Base-by-base conservation (phyloP, 37 sponge, comb jelly and placozoan genomes). In the Beroe ovata region DNA sequence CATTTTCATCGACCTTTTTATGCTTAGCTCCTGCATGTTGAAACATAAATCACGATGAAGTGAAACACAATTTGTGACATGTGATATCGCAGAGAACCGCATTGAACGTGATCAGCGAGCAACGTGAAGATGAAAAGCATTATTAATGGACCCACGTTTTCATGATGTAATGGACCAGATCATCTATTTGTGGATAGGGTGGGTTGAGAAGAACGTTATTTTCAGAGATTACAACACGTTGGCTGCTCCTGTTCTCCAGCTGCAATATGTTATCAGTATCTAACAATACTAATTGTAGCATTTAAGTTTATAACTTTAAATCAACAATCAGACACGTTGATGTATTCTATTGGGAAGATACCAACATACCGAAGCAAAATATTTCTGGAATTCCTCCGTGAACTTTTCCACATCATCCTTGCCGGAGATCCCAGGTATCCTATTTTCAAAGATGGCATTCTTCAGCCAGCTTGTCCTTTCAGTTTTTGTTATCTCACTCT, bases 311-410 rank as follows among this genome's bases (percentile, higher is more conserved):
- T n/a, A n/a, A n/a, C n/a, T n/a, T n/a, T n/a, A n/a, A n/a, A n/a
- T n/a, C n/a, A n/a, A n/a, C n/a, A n/a, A n/a, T n/a, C n/a, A n/a
- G n/a, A n/a, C n/a, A n/a, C n/a, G n/a, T n/a, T n/a, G n/a, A n/a
- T n/a, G n/a, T n/a, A n/a, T n/a, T n/a, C n/a, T n/a, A n/a, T n/a
- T n/a, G n/a, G n/a, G 64, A 23, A 71, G 20, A 71, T 4, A 3
- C 29, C 71, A 36, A 39, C 54, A n/a, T 40, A 77, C 84, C 84
- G 36, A 77, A 42, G 25, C 1, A 40, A 40, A 77, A 23, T 77
- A 77, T 36, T 40, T 41, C 20, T 41, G 26, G 28, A 77, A 77
- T 35, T 77, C 84, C 4, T 16, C 21, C 25, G 39, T 4, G 28
- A 23, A 77, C 33, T 77, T 4, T 16, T 42, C n/a, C 4, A 21